Evolutionary conservation across 1,140 invertebrate species (phyloP), one percentile per base, ranked within the genome.

Genomic region (Pseudoatta argentina): DNA sequence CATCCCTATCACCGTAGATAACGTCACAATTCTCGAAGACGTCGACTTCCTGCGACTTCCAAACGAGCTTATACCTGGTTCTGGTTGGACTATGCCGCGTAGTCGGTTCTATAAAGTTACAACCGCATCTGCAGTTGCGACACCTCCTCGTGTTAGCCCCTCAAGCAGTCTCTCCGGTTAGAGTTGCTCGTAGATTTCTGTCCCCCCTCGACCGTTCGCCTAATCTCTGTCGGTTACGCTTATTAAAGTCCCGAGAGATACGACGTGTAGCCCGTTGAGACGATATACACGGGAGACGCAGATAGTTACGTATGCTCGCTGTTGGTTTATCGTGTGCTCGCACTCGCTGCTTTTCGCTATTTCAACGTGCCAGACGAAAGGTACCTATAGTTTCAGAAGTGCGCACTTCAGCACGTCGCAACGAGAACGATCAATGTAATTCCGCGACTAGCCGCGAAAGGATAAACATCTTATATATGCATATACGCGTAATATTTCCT

Each of bases 241-340:
- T 83, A 83, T 83, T 83, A 83, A 83, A 83, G 69, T 75, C 69
- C 69, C 44, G 57, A 73, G 79, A 75, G 55, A 69, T 83, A 83
- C 79, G 79, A 83, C 79, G 79, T 83, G 79, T 75, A 75, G 79
- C 55, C 69, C 79, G 69, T 83, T 30, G 79, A 34, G 39, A 14
- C 67, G 79, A 61, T 83, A 61, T 48, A 55, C 51, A 79, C 63
- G 44, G 55, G 67, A 55, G 57, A 61, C 55, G 69, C 55, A 53
- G 64, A 72, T 81, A 81, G 78, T 81, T 81, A 81, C 66, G 66
- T 71, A 81, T 24, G 66, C 78, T 30, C 18, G 66, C 78, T 30
- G 78, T 75, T 73, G 55, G 71, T 83, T 83, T 83, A 83, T 83
- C 69, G 69, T 24, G 8, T n/a, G 39, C 24, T 75, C 39, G 67